Conservation (phyloP, 1,140 invertebrate species). For the Oscheius sp. region DNA sequence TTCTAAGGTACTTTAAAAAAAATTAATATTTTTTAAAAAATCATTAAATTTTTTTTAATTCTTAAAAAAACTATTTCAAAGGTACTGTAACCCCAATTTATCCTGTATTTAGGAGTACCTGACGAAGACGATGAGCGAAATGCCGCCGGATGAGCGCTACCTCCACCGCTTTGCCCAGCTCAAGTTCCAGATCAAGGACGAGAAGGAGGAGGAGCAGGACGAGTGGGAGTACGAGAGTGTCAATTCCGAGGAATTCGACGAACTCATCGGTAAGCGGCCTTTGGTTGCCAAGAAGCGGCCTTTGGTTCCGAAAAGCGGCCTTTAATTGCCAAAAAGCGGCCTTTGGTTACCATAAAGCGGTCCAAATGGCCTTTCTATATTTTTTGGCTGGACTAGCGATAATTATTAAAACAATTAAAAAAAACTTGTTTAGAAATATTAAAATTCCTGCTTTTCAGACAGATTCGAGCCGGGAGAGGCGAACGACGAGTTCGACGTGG, state of each 20-base stretch:
- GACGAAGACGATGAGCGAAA: constrained; percentile 69
- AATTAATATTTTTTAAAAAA: background rate
- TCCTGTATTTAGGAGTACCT: constrained; percentile 67
- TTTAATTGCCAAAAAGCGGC: too few relatives aligned
- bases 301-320: too few relatives aligned
- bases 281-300: constrained; percentile 24
- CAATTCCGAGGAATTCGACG: constrained; percentile 79
- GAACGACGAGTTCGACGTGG: constrained; percentile 41
- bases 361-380: too few relatives aligned
- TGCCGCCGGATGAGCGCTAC: constrained; percentile 79
- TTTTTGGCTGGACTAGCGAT: constrained; percentile 37
- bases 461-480: constrained; percentile 38
- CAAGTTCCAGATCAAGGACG: constrained; percentile 51
- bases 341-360: too few relatives aligned
- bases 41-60: background rate
- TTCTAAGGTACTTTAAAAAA: constrained; percentile 15
- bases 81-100: constrained; percentile 2
- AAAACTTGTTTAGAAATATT: constrained; percentile 32
- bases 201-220: constrained; percentile 69
- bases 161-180: constrained; percentile 67
- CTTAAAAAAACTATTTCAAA: constrained; percentile 17
- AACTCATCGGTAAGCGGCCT: constrained; percentile 58
- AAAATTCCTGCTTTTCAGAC: constrained; percentile 18
- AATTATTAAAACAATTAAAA: constrained; percentile 25
- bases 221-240: constrained; percentile 69